phyloP scores from a whole-genome alignment of 2,113 vertebrate genomes.

The Pangasianodon hypophthalmus region DNA sequence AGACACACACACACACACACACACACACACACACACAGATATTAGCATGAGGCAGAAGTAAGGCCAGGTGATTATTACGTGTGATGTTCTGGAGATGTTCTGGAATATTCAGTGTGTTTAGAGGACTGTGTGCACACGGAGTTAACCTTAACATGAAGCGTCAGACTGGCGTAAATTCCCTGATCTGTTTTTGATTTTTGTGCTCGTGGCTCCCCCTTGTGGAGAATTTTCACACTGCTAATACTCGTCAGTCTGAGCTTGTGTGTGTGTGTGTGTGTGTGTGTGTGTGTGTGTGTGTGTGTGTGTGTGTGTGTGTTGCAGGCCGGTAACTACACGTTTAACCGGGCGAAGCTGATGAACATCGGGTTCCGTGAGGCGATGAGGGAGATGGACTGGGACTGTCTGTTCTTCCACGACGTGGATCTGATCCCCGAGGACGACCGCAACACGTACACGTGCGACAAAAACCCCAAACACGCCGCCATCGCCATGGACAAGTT shows the following conservation, averaged over 20 bases:
- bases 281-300: constrained; percentile 21
- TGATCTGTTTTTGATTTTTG: not conserved
- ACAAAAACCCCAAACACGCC: constrained; percentile 77
- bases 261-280: too few relatives aligned
- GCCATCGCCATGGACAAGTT: constrained; percentile 86
- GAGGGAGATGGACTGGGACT: constrained; percentile 82
- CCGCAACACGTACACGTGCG: constrained; percentile 76
- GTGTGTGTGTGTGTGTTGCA: constrained; percentile 48
- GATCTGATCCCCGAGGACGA: constrained; percentile 84
- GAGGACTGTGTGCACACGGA: not conserved
- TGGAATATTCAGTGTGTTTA: not conserved
- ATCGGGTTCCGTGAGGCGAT: constrained; percentile 83
- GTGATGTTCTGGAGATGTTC: not conserved
- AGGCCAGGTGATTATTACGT: not conserved
- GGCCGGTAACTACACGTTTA: constrained; percentile 78
- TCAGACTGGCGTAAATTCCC: not conserved
- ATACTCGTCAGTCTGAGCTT: not conserved
- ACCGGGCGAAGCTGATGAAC: constrained; percentile 79
- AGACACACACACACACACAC: not conserved
- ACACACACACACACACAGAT: too few relatives aligned
- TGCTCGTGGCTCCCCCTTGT: not conserved
- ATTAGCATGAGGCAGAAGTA: too few relatives aligned
- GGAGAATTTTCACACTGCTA: not conserved
- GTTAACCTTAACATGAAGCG: not conserved
- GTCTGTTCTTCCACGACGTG: constrained; percentile 82